Conservation (phyloP, 2,888 invertebrate genomes). For the Oligia latruncula region DNA sequence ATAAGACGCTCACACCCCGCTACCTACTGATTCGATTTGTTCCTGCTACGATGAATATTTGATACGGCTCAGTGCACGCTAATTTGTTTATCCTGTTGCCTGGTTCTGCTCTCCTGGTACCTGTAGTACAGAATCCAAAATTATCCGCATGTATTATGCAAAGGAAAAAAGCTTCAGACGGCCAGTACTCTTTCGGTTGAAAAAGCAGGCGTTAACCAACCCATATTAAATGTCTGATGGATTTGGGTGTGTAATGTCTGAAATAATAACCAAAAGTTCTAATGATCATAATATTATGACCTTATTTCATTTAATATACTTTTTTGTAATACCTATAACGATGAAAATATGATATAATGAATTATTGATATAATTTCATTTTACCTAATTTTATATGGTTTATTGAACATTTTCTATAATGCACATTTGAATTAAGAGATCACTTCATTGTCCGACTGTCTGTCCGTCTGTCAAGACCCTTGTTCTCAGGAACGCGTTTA, state of each 20-base stretch:
- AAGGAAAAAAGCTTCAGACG: slow-evolving; percentile 48
- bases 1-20: slow-evolving; percentile 83
- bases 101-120: slow-evolving; percentile 81
- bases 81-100: slow-evolving; percentile 89
- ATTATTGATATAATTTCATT: no score
- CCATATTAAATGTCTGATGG: slow-evolving; percentile 33
- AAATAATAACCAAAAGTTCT: no score
- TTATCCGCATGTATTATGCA: slow-evolving; percentile 73
- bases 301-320: no score
- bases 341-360: no score
- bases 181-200: slow-evolving; percentile 23
- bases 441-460: no score
- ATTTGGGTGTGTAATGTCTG: slow-evolving; percentile 1
- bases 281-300: no score
- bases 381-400: no score
- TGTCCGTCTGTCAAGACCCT: no score
- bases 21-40: slow-evolving; percentile 89
- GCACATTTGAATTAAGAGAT: no score
- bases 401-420: no score
- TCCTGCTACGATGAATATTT: slow-evolving; percentile 89
- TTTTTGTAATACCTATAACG: no score
- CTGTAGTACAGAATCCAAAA: slow-evolving; percentile 69
- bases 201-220: slow-evolving; percentile 20
- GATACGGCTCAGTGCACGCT: slow-evolving; percentile 89
- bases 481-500: no score